A percentile compares a stretch with the other conserved stretches of the same genome.
These are phyloP conservation scores for Athalia rosae DNA, from an alignment of 2,888 invertebrate genomes.

Conservation along the genomic window DNA sequence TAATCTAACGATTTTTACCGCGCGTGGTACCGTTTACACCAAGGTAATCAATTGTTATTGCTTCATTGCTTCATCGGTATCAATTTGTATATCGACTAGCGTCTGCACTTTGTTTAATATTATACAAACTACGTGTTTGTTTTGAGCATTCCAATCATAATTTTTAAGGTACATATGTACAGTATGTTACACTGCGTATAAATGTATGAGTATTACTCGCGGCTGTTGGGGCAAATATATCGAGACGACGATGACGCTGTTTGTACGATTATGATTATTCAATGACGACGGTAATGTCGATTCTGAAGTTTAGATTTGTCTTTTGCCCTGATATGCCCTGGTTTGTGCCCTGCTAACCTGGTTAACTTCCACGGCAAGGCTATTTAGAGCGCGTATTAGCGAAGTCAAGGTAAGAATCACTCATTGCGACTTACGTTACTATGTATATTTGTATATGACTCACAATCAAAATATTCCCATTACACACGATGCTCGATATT, in stretches of 20 bases:
- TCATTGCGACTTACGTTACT: background rate
- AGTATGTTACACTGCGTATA: background rate
- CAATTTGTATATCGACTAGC: background rate
- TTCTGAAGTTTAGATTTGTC: slow-evolving; percentile 28
- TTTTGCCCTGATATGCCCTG: slow-evolving; percentile 23
- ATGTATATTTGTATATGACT: background rate
- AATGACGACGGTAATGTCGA: slow-evolving; percentile 1
- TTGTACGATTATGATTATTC: slow-evolving; percentile 3
- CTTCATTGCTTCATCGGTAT: slow-evolving; percentile 5
- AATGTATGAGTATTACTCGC: background rate
- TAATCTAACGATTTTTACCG: slow-evolving; percentile 7
- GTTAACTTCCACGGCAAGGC: slow-evolving; percentile 53
- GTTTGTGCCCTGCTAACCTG: slow-evolving; percentile 68
- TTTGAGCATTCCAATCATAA: background rate
- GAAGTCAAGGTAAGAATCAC: slow-evolving; percentile 44
- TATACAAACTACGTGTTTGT: slow-evolving; percentile 13
- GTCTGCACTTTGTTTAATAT: background rate
- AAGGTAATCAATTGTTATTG: slow-evolving; percentile 33
- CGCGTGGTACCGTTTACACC: slow-evolving; percentile 16
- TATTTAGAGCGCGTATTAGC: slow-evolving; percentile 41
- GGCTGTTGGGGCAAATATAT: slow-evolving; percentile 1
- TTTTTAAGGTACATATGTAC: background rate
- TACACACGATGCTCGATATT: slow-evolving; percentile 1
- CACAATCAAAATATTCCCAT: background rate
- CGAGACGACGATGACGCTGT: slow-evolving; percentile 10